phyloP scores from a whole-genome alignment of 2,113 vertebrate genomes.

The Panthera tigris region DNA sequence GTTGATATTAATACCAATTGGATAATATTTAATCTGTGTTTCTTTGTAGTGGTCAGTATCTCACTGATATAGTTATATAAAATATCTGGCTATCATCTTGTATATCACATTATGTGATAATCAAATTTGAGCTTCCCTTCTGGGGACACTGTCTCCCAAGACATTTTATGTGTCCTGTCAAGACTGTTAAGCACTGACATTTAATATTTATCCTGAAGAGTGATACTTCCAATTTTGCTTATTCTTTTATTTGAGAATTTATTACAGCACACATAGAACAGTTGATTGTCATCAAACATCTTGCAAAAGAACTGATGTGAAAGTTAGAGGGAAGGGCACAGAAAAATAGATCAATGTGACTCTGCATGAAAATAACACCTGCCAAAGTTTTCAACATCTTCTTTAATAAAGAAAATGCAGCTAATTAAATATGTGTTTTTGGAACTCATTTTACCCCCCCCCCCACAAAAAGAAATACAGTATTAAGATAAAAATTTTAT shows the following conservation, averaged over 20 bases:
- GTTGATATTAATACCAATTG: background rate
- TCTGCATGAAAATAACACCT: background rate
- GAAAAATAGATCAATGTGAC: background rate
- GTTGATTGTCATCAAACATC: conserved; percentile 25
- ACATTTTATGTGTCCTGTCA: conserved; percentile 15
- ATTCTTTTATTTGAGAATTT: conserved; percentile 23
- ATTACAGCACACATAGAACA: background rate
- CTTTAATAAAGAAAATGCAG: conserved; percentile 6
- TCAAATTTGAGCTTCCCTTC: background rate
- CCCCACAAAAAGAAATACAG: background rate
- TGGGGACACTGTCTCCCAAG: background rate
- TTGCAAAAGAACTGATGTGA: conserved; percentile 32
- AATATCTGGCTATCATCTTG: background rate
- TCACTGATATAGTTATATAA: background rate
- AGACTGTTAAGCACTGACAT: background rate
- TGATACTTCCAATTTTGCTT: conserved; percentile 43
- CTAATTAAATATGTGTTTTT: background rate
- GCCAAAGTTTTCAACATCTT: background rate
- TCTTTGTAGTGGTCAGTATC: background rate
- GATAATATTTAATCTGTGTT: background rate
- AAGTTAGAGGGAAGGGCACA: background rate
- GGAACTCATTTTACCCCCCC: background rate
- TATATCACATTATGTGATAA: background rate
- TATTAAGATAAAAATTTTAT: conserved; percentile 12
- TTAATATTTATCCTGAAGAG: conserved; percentile 40